phyloP scores from a whole-genome alignment of 2,113 vertebrate genomes.

The Origma solitaria region DNA sequence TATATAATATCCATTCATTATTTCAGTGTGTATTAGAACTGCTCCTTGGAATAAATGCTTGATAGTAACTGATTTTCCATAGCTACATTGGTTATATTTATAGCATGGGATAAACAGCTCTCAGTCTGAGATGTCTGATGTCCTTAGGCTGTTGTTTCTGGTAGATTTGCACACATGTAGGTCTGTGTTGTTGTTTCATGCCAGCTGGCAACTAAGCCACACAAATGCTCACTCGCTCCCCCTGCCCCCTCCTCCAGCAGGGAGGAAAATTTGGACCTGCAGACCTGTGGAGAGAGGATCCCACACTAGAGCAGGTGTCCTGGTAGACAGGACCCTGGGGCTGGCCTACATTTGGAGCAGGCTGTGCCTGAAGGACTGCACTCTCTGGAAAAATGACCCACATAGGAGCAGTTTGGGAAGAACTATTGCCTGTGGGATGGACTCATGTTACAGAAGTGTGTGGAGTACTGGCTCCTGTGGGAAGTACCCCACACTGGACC shows the following conservation, averaged over 20 bases:
- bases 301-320: not conserved
- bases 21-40: not conserved
- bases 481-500: not conserved
- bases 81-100: not conserved
- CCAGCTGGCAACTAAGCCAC: not conserved
- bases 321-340: not conserved
- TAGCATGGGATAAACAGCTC: not conserved
- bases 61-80: not conserved
- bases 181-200: not conserved
- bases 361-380: not conserved
- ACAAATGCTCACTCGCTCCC: not conserved
- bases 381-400: not conserved
- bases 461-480: not conserved
- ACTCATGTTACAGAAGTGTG: not conserved
- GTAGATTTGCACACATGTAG: not conserved
- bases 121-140: not conserved
- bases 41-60: constrained; percentile 32
- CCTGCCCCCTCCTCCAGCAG: accelerated
- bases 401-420: not conserved
- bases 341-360: not conserved
- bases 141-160: not conserved
- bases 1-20: not conserved
- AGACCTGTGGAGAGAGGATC: not conserved
- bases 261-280: not conserved
- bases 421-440: not conserved